phyloP scores from a whole-genome alignment of 2,113 vertebrate species.

The Chloroceryle aenea region DNA sequence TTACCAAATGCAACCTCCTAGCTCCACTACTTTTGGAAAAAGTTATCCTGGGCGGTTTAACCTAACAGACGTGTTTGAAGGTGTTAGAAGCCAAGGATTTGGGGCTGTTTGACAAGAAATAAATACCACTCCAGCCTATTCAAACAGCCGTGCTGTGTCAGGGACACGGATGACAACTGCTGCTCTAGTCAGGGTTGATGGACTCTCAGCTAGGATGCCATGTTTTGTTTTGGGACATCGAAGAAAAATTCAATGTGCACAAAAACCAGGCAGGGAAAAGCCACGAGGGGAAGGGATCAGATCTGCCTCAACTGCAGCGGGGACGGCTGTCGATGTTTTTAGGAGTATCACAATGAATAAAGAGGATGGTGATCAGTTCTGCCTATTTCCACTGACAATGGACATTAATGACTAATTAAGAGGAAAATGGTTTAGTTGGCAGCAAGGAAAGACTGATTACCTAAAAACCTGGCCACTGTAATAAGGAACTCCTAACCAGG shows the following conservation, averaged over 20 bases:
- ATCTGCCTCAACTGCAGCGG: not conserved
- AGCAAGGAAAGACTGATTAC: not conserved
- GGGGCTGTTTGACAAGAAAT: not conserved
- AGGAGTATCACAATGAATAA: not conserved
- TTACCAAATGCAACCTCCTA: not conserved
- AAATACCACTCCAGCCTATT: not conserved
- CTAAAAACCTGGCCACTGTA: not conserved
- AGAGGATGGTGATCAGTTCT: not conserved
- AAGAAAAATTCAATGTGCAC: not conserved
- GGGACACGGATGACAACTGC: not conserved
- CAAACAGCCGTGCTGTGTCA: not conserved
- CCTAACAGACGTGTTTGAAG: not conserved
- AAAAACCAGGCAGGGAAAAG: not conserved
- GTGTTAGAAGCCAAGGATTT: not conserved
- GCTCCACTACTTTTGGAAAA: not conserved
- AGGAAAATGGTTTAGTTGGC: not conserved
- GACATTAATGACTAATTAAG: not conserved
- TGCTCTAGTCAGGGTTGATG: not conserved
- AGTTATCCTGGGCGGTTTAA: not conserved
- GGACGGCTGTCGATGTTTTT: not conserved
- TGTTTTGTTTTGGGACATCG: not conserved
- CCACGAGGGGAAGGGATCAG: not conserved
- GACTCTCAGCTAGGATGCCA: not conserved
- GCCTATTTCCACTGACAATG: not conserved
- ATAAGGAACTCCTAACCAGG: not conserved